These are phyloP conservation scores for Hoplostethus atlanticus DNA, from an alignment of 2,797 vertebrate genomes.

Conservation along the genomic window DNA sequence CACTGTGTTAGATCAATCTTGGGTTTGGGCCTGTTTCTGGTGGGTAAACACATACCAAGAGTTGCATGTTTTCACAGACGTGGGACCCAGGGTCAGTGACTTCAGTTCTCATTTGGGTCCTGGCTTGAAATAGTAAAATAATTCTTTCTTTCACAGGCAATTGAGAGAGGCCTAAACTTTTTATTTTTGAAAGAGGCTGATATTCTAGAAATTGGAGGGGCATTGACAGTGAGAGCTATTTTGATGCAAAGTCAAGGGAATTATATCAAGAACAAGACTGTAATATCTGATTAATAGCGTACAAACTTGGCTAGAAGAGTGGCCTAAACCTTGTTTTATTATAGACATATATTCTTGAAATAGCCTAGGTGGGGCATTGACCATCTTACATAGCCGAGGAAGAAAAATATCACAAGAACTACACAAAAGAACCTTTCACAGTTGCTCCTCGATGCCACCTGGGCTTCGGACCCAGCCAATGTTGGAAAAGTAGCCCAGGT, in stretches of 20 bases:
- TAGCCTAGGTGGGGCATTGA: background rate
- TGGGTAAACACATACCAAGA: no score
- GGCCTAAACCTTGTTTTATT: background rate
- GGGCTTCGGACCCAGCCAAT: conserved; percentile 27
- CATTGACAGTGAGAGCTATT: no score
- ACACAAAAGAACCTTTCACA: conserved; percentile 54
- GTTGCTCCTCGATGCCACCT: conserved; percentile 3
- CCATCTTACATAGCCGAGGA: background rate
- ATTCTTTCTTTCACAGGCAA: background rate
- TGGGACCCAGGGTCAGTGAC: background rate
- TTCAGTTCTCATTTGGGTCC: background rate
- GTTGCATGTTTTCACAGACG: background rate
- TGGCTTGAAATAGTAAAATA: background rate
- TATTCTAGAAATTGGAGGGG: background rate
- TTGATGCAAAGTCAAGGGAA: background rate
- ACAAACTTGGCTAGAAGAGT: background rate
- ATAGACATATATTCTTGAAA: background rate
- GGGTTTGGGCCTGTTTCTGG: no score
- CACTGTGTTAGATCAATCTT: background rate
- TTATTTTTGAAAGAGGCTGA: background rate
- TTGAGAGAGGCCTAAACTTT: background rate
- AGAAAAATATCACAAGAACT: background rate
- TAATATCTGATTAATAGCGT: background rate
- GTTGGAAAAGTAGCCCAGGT: conserved; percentile 6
- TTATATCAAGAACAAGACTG: background rate